phyloP scores from a whole-genome alignment of 2,888 invertebrate genomes.

The Mellilla xanthometata region DNA sequence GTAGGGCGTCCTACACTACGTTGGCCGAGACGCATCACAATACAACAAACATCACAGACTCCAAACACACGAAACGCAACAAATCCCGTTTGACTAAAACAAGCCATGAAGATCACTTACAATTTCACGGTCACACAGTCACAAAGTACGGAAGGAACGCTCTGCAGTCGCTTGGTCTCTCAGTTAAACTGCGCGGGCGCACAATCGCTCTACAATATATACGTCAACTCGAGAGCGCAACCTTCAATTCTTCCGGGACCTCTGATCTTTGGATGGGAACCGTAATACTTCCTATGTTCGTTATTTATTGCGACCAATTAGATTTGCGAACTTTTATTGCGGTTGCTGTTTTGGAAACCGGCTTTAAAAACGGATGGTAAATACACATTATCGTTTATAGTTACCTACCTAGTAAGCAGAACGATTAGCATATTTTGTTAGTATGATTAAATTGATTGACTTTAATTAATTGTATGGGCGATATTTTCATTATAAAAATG shows the following conservation, averaged over 20 bases:
- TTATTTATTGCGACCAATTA: slow-evolving; percentile 18
- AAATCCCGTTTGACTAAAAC: slow-evolving; percentile 5
- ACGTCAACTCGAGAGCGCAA: slow-evolving; percentile 46
- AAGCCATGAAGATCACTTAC: slow-evolving; percentile 10
- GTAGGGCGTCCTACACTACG: too few relatives aligned
- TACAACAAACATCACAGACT: neutral
- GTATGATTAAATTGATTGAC: too few relatives aligned
- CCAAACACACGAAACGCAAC: neutral
- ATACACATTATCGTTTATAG: too few relatives aligned
- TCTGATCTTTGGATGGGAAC: slow-evolving; percentile 35
- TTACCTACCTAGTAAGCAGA: too few relatives aligned
- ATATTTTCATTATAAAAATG: too few relatives aligned
- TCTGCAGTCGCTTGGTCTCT: slow-evolving; percentile 2
- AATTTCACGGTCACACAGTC: slow-evolving; percentile 16
- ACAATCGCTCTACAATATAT: slow-evolving; percentile 54
- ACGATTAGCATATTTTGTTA: too few relatives aligned
- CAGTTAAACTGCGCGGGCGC: slow-evolving; percentile 61
- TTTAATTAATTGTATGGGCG: too few relatives aligned
- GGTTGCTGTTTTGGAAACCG: too few relatives aligned
- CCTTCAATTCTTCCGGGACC: slow-evolving; percentile 74
- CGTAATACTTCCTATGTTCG: slow-evolving; percentile 18
- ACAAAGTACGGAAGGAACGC: neutral
- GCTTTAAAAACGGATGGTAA: too few relatives aligned
- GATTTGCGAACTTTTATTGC: slow-evolving; percentile 22
- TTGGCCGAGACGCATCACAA: neutral